Evolutionary conservation across 2,797 vertebrate genomes (phyloP).

Genomic region (Limnodromus scolopaceus): DNA sequence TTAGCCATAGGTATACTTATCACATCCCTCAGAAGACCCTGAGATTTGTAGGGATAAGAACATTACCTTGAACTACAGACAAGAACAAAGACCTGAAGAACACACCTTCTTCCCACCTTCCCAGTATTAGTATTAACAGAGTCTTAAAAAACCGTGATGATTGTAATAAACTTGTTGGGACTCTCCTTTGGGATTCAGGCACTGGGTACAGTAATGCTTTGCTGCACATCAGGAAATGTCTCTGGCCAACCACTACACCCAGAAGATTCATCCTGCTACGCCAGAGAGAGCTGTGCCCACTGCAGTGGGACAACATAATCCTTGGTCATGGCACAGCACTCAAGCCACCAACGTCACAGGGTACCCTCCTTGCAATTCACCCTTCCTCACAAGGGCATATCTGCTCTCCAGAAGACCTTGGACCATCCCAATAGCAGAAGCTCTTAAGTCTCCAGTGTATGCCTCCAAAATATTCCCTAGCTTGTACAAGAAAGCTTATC

Average conservation of each 20-base stretch:
- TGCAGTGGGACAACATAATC: fast-evolving
- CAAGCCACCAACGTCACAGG: background rate
- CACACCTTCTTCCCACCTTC: background rate
- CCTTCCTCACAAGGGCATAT: background rate
- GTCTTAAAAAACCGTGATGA: background rate
- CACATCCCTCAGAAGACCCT: background rate
- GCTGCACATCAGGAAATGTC: background rate
- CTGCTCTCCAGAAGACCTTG: background rate
- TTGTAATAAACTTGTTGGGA: background rate
- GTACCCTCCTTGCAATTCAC: background rate
- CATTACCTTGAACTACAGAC: background rate
- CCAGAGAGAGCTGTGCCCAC: background rate
- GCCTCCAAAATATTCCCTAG: background rate
- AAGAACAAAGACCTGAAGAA: background rate
- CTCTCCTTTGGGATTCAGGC: background rate
- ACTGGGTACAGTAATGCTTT: background rate
- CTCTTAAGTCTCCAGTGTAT: background rate
- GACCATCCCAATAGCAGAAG: background rate
- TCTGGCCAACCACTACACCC: background rate
- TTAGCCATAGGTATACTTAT: background rate
- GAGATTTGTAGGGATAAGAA: background rate
- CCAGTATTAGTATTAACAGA: background rate
- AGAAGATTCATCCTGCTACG: fast-evolving
- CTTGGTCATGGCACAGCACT: background rate
- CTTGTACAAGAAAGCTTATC: background rate